Conservation (phyloP, 64 coral and sea anemone genomes). For the Cladopsammia gracilis region DNA sequence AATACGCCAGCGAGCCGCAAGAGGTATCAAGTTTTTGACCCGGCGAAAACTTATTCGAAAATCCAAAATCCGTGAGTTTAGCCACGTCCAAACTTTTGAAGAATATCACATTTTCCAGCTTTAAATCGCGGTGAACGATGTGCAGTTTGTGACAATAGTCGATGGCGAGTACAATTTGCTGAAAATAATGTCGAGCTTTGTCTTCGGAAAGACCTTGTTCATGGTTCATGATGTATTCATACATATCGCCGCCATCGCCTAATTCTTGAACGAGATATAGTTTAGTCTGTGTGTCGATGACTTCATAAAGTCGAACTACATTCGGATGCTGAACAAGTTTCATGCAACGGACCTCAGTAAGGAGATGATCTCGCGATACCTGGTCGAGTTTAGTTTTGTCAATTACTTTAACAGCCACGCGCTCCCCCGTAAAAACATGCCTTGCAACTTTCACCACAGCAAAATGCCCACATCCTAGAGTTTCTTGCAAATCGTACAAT, state of each 20-base stretch:
- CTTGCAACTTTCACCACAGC: conserved; percentile 97
- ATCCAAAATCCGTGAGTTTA: conserved; percentile 99
- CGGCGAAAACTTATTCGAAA: conserved; percentile 98
- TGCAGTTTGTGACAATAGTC: conserved; percentile 99
- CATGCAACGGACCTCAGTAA: conserved; percentile 99
- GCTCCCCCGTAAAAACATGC: conserved; percentile 97
- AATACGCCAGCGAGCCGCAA: conserved; percentile 97
- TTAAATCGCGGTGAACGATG: conserved; percentile 98
- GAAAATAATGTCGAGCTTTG: conserved; percentile 93
- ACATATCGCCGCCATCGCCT: conserved; percentile 99
- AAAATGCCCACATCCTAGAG: conserved; percentile 97
- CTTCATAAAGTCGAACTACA: conserved; percentile 98
- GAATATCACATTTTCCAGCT: conserved; percentile 99
- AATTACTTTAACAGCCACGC: conserved; percentile 99
- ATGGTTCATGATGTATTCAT: conserved; percentile 99
- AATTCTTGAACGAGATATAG: conserved; percentile 97
- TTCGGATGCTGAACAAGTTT: conserved; percentile 99
- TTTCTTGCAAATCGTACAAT: conserved; percentile 96
- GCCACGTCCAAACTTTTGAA: conserved; percentile 97
- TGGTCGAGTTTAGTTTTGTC: conserved; percentile 98
- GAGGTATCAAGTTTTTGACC: conserved; percentile 95
- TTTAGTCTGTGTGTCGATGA: conserved; percentile 98
- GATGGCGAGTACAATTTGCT: conserved; percentile 98
- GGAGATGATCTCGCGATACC: conserved; percentile 87
- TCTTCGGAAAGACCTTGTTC: conserved; percentile 93